phyloP scores from a whole-genome alignment of 2,113 vertebrate genomes.

The Plestiodon gilberti region DNA sequence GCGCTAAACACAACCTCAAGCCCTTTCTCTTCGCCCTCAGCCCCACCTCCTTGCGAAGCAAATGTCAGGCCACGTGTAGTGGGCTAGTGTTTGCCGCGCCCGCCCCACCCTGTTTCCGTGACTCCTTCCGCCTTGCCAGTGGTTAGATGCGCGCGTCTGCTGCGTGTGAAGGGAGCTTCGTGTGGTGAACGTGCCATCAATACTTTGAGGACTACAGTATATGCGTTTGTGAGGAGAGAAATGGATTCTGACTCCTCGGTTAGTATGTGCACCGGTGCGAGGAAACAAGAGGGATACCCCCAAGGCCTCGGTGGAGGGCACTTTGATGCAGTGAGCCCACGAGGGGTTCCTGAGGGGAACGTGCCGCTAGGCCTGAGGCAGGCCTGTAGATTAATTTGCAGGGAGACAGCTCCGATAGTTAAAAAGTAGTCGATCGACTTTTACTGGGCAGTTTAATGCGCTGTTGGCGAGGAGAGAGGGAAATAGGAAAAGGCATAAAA shows the following conservation, averaged over 20 bases:
- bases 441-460: not conserved
- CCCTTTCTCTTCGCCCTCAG: not conserved
- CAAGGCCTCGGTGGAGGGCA: not conserved
- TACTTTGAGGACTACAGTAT: not conserved
- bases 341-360: not conserved
- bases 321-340: rapidly evolving
- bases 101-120: not conserved
- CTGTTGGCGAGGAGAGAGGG: not conserved
- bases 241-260: constrained; percentile 63
- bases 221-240: not conserved
- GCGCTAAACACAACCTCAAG: not conserved
- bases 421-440: not conserved
- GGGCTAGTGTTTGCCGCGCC: not conserved
- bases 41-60: not conserved
- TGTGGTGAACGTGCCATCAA: constrained; percentile 40
- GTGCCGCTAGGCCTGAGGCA: not conserved
- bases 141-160: not conserved
- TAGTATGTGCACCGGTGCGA: constrained; percentile 9
- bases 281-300: not conserved
- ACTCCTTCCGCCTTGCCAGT: no score
- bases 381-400: not conserved
- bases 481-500: not conserved
- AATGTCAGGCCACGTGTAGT: not conserved
- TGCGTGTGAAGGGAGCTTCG: constrained; percentile 12
- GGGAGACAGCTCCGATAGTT: not conserved